Percentiles rank a stretch among this genome's conserved stretches.
phyloP scores from a whole-genome alignment of 2,888 invertebrate species.

The Rhopalosiphum nymphaeae region DNA sequence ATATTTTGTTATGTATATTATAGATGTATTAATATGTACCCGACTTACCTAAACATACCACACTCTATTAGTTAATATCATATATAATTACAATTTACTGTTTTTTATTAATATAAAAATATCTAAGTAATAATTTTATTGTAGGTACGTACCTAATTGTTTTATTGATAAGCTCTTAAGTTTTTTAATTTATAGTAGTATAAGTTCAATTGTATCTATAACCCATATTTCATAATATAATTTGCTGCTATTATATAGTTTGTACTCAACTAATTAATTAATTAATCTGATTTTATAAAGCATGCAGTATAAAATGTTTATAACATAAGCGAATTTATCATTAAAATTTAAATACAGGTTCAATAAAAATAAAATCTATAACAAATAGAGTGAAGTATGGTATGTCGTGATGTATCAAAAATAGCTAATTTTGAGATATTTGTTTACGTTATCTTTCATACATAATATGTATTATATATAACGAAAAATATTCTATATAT shows the following conservation, averaged over 20 bases:
- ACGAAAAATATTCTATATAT: background rate
- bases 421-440: background rate
- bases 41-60: background rate
- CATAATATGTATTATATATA: background rate
- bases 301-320: background rate
- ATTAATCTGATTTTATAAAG: background rate
- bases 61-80: background rate
- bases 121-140: background rate
- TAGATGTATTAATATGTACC: background rate
- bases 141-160: background rate
- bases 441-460: background rate
- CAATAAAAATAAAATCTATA: background rate
- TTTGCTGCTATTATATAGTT: background rate
- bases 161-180: background rate
- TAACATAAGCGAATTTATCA: background rate
- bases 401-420: background rate
- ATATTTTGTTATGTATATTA: background rate
- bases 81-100: background rate
- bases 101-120: background rate
- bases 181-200: background rate
- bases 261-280: background rate
- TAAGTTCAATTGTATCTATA: background rate
- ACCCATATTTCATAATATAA: background rate
- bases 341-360: background rate
- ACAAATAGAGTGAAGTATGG: background rate